Base-by-base conservation (phyloP, 1,140 invertebrate species). In the Orchestia grillus region DNA sequence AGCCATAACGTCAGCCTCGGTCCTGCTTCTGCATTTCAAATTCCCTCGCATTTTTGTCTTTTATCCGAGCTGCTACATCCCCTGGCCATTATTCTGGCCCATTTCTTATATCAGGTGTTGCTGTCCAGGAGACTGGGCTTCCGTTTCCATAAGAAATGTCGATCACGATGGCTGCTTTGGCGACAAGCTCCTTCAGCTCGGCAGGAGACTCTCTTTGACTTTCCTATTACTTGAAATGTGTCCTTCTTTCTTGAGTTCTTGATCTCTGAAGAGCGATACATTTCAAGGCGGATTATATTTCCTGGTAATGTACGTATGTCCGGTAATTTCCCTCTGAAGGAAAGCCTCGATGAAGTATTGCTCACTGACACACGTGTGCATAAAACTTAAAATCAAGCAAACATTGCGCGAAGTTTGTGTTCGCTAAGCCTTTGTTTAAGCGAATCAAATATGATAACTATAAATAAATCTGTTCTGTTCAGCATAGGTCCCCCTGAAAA, bases 71-170 rank as follows among this genome's bases (percentile, higher is more conserved):
- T 94, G 92, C 92, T 45, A 94, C 92, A 94, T 94, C 92, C 92
- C 36, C 44, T 45, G 44, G 92, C 92, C 92, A 94, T 94, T 94
- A 94, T 94, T 94, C 92, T 45, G 92, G 92, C 36, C 92, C 92
- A 94, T 94, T 94, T 94, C 92, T 94, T 94, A 94, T 94, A 94
- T 94, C 92, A 94, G 92, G 92, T 94, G 92, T 94, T 94, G 92
- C 92, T 94, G 92, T 94, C 92, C 44, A 94, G 44, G 19, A 45
- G 92, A 94, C 92, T 44, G 41, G 92, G 44, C 92, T 94, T 94
- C 92, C 92, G 92, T 45, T 45, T n/a, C 43, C 41, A 90, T 90
- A 90, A 90, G 43, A 44, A 90, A 90, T 90, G 88, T 44, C 88
- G 41, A 90, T 90, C 41, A 77, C 62, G 28, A 15, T 77, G 15